phyloP scores from a whole-genome alignment of 37 sponge, comb jelly and placozoan species.

The Petrosia ficiformis region DNA sequence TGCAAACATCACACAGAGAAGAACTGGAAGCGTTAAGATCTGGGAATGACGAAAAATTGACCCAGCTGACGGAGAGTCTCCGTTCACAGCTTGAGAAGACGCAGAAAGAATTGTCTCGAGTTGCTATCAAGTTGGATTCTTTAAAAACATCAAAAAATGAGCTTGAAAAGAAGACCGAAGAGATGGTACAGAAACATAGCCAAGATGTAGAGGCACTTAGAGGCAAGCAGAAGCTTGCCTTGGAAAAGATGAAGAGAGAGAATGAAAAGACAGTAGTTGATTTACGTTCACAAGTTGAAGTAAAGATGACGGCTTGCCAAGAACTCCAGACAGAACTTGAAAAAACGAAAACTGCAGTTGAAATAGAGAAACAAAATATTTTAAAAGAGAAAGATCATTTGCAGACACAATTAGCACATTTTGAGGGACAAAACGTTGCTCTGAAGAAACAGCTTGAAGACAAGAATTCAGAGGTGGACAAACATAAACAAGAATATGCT shows the following conservation, averaged over 20 bases:
- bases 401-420: background rate
- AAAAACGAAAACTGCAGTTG: background rate
- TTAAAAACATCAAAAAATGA: too few species aligned
- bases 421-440: background rate
- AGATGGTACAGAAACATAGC: too few species aligned
- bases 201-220: too few species aligned
- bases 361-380: slow-evolving; percentile 1
- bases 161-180: too few species aligned
- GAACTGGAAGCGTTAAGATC: slow-evolving; percentile 34
- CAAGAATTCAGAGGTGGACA: background rate
- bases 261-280: background rate
- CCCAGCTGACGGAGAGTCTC: slow-evolving; percentile 11
- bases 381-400: slow-evolving; percentile 1
- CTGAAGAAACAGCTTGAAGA: background rate
- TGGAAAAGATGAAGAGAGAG: background rate
- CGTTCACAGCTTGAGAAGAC: slow-evolving; percentile 22
- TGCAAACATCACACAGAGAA: slow-evolving; percentile 3
- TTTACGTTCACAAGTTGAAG: background rate
- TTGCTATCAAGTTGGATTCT: background rate
- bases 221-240: too few species aligned
- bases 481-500: background rate
- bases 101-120: background rate
- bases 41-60: slow-evolving; percentile 28
- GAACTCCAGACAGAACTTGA: background rate
- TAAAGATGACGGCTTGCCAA: background rate